Percentiles rank a stretch among this genome's conserved stretches.
Evolutionary conservation across 2,113 vertebrate genomes (phyloP).

Genomic region (Bungarus multicinctus): DNA sequence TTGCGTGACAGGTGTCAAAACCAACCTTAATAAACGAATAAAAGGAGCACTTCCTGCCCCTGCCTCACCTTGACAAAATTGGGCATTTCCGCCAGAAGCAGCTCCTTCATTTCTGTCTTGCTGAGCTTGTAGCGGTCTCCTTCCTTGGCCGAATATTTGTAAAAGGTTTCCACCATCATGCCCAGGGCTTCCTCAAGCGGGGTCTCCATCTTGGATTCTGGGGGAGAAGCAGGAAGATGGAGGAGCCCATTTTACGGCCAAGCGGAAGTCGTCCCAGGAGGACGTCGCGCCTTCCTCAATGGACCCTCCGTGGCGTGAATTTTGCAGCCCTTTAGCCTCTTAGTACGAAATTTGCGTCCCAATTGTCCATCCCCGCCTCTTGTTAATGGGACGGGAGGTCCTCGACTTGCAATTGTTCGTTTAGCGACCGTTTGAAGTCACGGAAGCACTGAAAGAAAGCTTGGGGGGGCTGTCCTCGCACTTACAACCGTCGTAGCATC

Average conservation of each 20-base stretch:
- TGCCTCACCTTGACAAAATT: constrained; percentile 73
- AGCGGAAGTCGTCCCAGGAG: background rate
- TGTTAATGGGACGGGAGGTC: no score
- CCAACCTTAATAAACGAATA: no score
- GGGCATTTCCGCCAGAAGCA: constrained; percentile 75
- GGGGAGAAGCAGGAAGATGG: background rate
- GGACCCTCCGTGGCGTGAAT: rapidly evolving
- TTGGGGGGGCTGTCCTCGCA: no score
- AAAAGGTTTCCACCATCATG: constrained; percentile 67
- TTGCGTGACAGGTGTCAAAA: background rate
- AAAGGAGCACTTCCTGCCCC: background rate
- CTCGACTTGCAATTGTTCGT: no score
- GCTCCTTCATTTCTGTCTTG: constrained; percentile 74
- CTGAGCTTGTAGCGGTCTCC: constrained; percentile 64
- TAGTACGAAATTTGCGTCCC: rapidly evolving
- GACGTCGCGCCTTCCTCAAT: background rate
- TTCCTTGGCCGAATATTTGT: constrained; percentile 71
- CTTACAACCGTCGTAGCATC: no score
- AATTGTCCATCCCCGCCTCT: rapidly evolving
- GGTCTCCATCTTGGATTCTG: constrained; percentile 9
- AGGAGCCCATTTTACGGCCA: background rate
- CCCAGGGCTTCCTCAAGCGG: constrained; percentile 56
- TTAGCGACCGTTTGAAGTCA: no score
- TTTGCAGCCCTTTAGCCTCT: rapidly evolving
- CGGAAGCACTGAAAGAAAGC: no score